Percentiles rank a stretch among this genome's conserved stretches.
Evolutionary conservation across 1,140 invertebrate genomes (phyloP).

Genomic region (Hylyphantes graminicola): DNA sequence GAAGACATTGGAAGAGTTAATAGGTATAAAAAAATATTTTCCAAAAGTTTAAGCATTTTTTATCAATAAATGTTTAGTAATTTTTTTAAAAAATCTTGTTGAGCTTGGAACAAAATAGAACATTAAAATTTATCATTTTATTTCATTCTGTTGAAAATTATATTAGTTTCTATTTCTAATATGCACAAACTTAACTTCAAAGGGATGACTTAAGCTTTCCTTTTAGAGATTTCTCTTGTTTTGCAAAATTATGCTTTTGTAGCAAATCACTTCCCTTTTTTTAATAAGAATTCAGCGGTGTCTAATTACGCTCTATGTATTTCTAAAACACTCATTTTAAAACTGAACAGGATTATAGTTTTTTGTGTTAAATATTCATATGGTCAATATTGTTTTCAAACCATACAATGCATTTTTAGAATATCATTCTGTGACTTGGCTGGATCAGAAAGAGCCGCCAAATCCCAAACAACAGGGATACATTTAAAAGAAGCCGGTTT

Average conservation of each 20-base stretch:
- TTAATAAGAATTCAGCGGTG: background rate
- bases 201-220: background rate
- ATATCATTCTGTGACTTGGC: constrained; percentile 91
- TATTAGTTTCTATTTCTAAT: background rate
- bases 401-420: constrained; percentile 63
- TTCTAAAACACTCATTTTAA: no score
- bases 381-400: background rate
- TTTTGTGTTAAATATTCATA: background rate
- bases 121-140: background rate
- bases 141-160: background rate
- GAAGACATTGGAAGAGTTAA: constrained; percentile 70
- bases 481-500: constrained; percentile 87
- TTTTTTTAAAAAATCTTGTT: background rate
- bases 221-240: background rate
- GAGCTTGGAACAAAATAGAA: background rate
- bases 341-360: no score
- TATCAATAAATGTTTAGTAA: background rate
- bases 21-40: constrained; percentile 69
- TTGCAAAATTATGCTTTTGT: background rate
- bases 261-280: background rate
- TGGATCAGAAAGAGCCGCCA: constrained; percentile 87
- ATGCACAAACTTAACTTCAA: background rate
- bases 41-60: background rate
- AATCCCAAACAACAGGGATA: constrained; percentile 85
- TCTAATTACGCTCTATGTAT: no score